Conservation (phyloP, 2,797 vertebrate genomes). For the Falco columbarius region DNA sequence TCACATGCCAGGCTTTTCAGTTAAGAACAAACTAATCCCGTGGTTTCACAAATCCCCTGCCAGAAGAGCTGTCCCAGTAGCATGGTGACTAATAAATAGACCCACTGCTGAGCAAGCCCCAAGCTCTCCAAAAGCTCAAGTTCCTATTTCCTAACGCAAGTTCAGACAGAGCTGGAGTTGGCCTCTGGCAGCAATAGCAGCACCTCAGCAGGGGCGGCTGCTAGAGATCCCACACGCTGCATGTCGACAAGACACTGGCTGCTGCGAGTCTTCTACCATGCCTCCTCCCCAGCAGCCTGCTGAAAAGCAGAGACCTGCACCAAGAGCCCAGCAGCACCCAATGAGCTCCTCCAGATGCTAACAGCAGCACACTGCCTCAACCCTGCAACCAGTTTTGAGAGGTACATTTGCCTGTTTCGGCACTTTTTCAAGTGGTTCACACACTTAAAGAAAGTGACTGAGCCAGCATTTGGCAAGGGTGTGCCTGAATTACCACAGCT, state of each 20-base stretch:
- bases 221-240: background rate
- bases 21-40: background rate
- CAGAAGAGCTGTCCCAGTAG: conserved; percentile 26
- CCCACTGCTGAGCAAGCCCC: conserved; percentile 11
- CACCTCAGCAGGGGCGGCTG: background rate
- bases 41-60: background rate
- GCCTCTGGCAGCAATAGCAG: background rate
- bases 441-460: background rate
- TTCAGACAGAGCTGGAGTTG: background rate
- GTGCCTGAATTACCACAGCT: background rate
- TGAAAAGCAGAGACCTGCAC: background rate
- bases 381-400: fast-evolving
- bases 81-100: background rate
- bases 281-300: background rate
- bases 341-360: background rate
- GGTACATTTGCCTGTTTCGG: background rate
- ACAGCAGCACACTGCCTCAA: background rate
- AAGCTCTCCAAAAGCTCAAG: background rate
- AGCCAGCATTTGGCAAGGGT: conserved; percentile 1
- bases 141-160: background rate
- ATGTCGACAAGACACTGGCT: fast-evolving
- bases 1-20: background rate
- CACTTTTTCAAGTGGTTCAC: background rate
- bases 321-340: background rate
- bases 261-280: background rate